Conservation (phyloP, 2,797 vertebrate genomes). For the Argya squamiceps region DNA sequence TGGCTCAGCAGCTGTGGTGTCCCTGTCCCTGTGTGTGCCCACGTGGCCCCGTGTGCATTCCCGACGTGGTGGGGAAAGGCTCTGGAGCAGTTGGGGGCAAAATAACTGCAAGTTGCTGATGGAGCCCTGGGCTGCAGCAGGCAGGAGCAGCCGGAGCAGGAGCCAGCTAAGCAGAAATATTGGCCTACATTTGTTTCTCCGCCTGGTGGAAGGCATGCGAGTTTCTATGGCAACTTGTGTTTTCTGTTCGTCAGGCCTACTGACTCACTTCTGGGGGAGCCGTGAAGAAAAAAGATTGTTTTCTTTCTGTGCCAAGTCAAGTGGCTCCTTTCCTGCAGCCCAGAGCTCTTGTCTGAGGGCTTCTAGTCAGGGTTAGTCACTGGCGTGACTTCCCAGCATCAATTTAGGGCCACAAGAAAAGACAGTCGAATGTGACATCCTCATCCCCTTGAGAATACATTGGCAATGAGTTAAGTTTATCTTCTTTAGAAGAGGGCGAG, state of each 20-base stretch:
- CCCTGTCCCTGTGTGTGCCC: neutral
- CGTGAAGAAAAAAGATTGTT: slow-evolving; percentile 7
- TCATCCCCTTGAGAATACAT: neutral
- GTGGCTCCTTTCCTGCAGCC: slow-evolving; percentile 11
- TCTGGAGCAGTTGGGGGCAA: accelerated
- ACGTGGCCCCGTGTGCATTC: accelerated
- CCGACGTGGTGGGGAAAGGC: neutral
- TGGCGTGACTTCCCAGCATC: neutral
- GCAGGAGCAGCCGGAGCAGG: neutral
- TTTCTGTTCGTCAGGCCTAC: slow-evolving; percentile 67
- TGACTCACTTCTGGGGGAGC: slow-evolving; percentile 66
- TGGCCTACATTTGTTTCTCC: slow-evolving; percentile 84
- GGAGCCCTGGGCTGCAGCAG: neutral
- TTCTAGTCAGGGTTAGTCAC: neutral
- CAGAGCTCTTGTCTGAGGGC: neutral
- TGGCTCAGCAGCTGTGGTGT: neutral
- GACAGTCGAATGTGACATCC: neutral
- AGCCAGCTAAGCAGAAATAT: slow-evolving; percentile 90
- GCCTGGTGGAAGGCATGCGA: slow-evolving; percentile 67
- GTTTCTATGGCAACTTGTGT: slow-evolving; percentile 79
- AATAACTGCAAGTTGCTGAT: neutral
- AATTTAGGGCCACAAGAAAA: neutral
- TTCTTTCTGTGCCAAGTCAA: slow-evolving; percentile 50
- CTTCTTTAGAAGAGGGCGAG: neutral
- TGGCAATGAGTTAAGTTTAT: neutral